Base-by-base conservation (phyloP, 2,888 invertebrate genomes). In the Suillia variegata region DNA sequence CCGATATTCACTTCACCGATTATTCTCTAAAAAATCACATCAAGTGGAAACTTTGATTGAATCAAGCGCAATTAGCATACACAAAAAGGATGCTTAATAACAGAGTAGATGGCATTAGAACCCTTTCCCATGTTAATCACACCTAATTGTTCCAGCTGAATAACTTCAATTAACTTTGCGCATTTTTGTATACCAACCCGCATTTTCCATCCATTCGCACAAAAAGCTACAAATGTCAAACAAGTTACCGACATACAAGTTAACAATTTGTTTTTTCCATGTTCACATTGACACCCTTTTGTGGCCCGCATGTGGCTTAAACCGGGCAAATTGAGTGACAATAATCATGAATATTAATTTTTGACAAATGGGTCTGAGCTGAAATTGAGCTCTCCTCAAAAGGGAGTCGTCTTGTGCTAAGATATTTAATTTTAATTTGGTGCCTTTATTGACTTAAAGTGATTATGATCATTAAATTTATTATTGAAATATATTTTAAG, bases 281-380 rank as follows among this genome's bases (percentile, higher is more conserved):
- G 38, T 10, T 13, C 6, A 13, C 38, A 38, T 38, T n/a, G n/a
- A 10, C 4, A 38, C 6, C 38, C 38, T n/a, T n/a, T 38, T n/a
- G 12, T 22, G n/a, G 21, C 38, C 24, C n/a, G 50, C 31, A 24
- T 26, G 13, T 22, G 15, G 6, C n/a, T n/a, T 18, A 18, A 24
- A 17, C 24, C 18, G 8, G 8, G 26, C 33, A 33, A 52, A 51
- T 51, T 51, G 51, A 52, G 52, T 31, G 34, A 34, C 52, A 34
- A 18, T 52, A 34, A 52, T 52, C 33, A 18, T 62, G 34, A 33
- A 56, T 56, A 56, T 38, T 59, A 48, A 62, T 57, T 54, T 47
- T 34, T 56, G 57, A 60, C 55, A 57, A 60, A 60, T 55, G 45
- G 48, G n/a, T n/a, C n/a, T n/a, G n/a, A n/a, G n/a, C n/a, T 24